Conservation (phyloP, 1,140 invertebrate genomes). For the Lysiphlebus fabarum region DNA sequence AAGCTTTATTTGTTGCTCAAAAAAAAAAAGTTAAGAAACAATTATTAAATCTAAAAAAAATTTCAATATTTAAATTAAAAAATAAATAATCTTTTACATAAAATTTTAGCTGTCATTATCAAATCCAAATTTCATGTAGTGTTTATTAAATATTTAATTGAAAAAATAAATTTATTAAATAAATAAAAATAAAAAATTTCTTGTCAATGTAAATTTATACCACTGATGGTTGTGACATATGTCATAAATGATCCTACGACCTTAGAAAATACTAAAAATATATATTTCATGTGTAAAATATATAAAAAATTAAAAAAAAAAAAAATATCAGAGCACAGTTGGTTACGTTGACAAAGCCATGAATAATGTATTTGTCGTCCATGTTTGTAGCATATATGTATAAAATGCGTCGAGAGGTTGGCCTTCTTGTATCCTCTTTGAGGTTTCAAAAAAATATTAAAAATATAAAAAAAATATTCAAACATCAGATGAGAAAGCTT, state of each 20-base stretch:
- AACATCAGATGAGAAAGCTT: slow-evolving; percentile 3
- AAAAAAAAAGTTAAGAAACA: no score
- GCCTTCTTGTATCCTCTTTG: background rate
- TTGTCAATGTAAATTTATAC: no score
- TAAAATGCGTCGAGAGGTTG: slow-evolving; percentile 13
- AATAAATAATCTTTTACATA: no score
- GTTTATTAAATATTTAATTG: no score
- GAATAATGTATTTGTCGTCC: slow-evolving; percentile 35
- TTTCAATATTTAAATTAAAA: no score
- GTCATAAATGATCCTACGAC: background rate
- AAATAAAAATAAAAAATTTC: no score
- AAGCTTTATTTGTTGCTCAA: no score
- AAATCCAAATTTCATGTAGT: no score
- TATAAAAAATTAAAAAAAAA: slow-evolving; percentile 38
- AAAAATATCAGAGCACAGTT: slow-evolving; percentile 36
- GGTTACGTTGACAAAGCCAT: slow-evolving; percentile 36
- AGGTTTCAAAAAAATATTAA: slow-evolving; percentile 11
- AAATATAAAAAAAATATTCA: background rate
- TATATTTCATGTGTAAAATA: slow-evolving; percentile 15
- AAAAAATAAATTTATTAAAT: no score
- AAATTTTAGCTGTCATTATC: no score
- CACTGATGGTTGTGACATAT: no score
- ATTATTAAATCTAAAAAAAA: no score
- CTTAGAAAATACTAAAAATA: background rate
- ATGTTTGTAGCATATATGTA: slow-evolving; percentile 22